Evolutionary conservation across 1,140 invertebrate species (phyloP).

Genomic region (Drosophila quadrilineata): DNA sequence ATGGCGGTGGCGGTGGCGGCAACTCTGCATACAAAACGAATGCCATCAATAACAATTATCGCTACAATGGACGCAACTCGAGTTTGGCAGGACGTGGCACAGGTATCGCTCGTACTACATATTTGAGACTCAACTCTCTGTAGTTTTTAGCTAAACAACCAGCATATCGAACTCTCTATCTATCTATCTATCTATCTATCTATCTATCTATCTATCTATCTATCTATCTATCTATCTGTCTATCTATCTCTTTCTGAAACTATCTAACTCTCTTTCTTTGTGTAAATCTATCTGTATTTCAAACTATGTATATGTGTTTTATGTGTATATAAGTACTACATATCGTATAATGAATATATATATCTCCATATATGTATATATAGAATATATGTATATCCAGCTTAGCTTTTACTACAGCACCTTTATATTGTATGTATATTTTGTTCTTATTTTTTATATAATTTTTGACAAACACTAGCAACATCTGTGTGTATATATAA

Average conservation of each 20-base stretch:
- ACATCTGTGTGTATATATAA: no score
- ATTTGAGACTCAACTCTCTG: no score
- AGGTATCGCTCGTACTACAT: conserved; percentile 79
- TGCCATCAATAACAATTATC: conserved; percentile 81
- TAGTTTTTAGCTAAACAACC: conserved; percentile 42
- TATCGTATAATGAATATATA: no score
- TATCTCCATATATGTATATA: background rate
- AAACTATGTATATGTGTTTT: background rate
- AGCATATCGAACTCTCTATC: conserved; percentile 10
- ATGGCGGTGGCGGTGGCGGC: conserved; percentile 34
- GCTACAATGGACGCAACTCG: conserved; percentile 80
- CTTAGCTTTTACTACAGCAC: background rate
- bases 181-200: conserved; percentile 17
- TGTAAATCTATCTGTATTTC: background rate
- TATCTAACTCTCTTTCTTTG: conserved; percentile 15
- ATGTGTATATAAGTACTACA: no score
- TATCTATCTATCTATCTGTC: conserved; percentile 15
- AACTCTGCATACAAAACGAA: conserved; percentile 70
- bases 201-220: conserved; percentile 1
- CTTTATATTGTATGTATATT: no score
- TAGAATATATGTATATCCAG: background rate
- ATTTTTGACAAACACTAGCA: no score
- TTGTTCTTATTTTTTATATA: no score
- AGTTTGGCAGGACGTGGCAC: conserved; percentile 68
- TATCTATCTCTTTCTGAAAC: conserved; percentile 5